Evolutionary conservation across 1,140 invertebrate species (phyloP).

Genomic region (Bacillus rossius): DNA sequence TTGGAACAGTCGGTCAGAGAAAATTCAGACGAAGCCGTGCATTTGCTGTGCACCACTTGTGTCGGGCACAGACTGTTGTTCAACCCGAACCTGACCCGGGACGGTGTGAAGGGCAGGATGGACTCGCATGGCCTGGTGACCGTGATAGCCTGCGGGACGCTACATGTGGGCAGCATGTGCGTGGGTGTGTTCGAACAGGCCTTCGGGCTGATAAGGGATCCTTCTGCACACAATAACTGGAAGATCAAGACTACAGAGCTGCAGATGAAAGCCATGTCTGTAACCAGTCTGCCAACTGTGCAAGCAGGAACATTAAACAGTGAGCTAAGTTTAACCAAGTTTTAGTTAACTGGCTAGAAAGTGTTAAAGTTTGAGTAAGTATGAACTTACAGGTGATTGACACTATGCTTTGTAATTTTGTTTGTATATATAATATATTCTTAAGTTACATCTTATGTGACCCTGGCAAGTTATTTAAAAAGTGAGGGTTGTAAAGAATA

Average conservation of each 20-base stretch:
- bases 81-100: conserved; percentile 50
- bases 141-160: conserved; percentile 53
- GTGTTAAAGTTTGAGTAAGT: no score
- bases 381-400: no score
- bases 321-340: no score
- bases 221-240: conserved; percentile 51
- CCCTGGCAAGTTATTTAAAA: no score
- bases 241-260: conserved; percentile 48
- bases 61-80: conserved; percentile 47
- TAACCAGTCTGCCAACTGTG: neutral
- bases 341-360: no score
- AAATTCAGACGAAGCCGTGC: conserved; percentile 31
- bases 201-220: conserved; percentile 55
- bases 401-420: no score
- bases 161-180: conserved; percentile 45
- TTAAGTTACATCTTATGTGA: no score
- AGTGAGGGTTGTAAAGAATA: no score
- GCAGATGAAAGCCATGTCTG: conserved; percentile 6
- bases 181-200: conserved; percentile 58
- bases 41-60: conserved; percentile 38
- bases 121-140: conserved; percentile 55
- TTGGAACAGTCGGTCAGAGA: conserved; percentile 24
- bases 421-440: no score
- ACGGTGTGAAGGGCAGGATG: conserved; percentile 48
- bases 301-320: neutral